Conservation (phyloP, 2,888 invertebrate genomes). For the Macropis europaea region DNA sequence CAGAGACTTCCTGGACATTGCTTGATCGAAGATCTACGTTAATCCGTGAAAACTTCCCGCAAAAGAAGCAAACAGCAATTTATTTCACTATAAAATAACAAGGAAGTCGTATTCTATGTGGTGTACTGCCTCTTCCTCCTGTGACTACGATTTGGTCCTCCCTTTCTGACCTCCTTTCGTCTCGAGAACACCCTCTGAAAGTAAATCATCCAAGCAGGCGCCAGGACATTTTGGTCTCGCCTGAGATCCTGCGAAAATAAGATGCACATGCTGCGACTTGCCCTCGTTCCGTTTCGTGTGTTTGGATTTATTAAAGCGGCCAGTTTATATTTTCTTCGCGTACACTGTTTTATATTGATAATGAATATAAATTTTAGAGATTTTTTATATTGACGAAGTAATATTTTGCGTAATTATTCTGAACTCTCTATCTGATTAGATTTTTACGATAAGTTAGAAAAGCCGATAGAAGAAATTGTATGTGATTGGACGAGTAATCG, state of each 20-base stretch:
- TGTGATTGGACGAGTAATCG: too few relatives aligned
- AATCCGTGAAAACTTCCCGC: constrained; percentile 67
- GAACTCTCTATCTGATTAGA: too few relatives aligned
- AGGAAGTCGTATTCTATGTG: constrained; percentile 62
- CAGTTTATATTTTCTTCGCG: too few relatives aligned
- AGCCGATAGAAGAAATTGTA: too few relatives aligned
- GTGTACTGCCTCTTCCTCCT: neutral
- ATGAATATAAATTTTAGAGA: too few relatives aligned
- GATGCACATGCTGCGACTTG: constrained; percentile 69
- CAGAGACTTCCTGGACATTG: constrained; percentile 5
- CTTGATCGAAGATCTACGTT: constrained; percentile 32
- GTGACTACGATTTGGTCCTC: constrained; percentile 11
- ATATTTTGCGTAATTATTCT: too few relatives aligned
- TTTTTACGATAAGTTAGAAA: too few relatives aligned
- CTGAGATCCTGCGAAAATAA: constrained; percentile 74
- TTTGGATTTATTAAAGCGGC: too few relatives aligned
- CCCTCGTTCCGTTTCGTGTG: neutral
- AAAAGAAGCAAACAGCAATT: constrained; percentile 74
- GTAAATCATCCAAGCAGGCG: constrained; percentile 72
- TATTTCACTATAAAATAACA: constrained; percentile 72
- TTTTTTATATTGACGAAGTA: too few relatives aligned
- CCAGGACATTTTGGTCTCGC: constrained; percentile 68
- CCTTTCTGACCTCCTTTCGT: constrained; percentile 24
- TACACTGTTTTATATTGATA: too few relatives aligned
- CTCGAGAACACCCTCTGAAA: constrained; percentile 60